Conservation (phyloP, 1,140 invertebrate genomes). For the Venturia canescens region DNA sequence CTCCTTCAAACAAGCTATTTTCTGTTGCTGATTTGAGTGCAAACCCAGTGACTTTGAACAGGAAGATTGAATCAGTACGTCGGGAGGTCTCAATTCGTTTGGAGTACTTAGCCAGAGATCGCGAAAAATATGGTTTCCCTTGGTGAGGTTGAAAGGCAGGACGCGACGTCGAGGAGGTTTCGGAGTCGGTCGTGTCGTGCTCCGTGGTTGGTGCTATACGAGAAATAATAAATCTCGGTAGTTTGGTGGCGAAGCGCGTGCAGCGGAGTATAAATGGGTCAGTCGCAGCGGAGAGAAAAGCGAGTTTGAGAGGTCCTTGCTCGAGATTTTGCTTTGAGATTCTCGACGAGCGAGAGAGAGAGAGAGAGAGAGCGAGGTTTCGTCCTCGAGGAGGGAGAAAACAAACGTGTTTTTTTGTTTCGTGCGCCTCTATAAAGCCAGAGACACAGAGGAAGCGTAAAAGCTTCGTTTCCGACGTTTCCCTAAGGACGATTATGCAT, state of each 20-base stretch:
- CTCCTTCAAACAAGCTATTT: no score
- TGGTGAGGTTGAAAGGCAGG: no score
- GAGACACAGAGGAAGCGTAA: constrained; percentile 5
- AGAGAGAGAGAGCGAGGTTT: neutral
- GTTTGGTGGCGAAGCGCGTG: neutral
- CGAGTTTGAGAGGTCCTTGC: constrained; percentile 16
- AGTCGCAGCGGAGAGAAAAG: neutral
- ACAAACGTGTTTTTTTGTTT: constrained; percentile 12
- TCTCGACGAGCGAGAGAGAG: neutral
- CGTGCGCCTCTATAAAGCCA: neutral
- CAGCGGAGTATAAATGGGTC: constrained; percentile 12
- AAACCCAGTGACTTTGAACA: no score
- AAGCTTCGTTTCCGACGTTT: constrained; percentile 6
- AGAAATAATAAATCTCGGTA: no score
- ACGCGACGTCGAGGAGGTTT: no score
- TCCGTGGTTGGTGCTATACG: neutral
- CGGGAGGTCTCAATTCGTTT: no score
- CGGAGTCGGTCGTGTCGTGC: no score
- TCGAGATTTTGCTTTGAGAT: constrained; percentile 1
- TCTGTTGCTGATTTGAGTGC: no score
- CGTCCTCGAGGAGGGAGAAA: neutral
- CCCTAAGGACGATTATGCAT: constrained; percentile 14
- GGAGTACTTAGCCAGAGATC: no score
- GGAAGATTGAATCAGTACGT: no score
- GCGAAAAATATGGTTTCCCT: no score